Evolutionary conservation across 2,113 vertebrate genomes (phyloP).

Genomic region (Parus major): DNA sequence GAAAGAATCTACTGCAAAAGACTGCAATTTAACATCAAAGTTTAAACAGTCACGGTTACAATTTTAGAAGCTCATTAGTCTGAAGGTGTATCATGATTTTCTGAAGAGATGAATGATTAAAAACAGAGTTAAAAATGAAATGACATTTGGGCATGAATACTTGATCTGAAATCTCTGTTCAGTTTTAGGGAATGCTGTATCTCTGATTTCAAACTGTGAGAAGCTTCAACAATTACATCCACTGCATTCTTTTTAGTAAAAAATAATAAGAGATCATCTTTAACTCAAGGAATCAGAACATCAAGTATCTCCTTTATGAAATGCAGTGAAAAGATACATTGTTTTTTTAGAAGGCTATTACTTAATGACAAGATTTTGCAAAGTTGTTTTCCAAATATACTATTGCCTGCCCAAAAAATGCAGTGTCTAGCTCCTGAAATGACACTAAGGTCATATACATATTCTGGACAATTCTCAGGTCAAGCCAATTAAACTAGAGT

Average conservation of each 20-base stretch:
- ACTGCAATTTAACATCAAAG: slow-evolving; percentile 5
- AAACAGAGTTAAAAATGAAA: slow-evolving; percentile 21
- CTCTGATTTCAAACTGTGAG: neutral
- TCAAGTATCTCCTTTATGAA: neutral
- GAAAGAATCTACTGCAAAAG: slow-evolving; percentile 10
- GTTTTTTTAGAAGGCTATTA: neutral
- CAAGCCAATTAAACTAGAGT: neutral
- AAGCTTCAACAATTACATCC: neutral
- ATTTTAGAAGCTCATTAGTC: slow-evolving; percentile 35
- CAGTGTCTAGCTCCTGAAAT: neutral
- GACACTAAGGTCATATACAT: neutral
- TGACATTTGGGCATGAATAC: neutral
- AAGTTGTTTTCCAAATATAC: neutral
- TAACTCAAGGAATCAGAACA: neutral
- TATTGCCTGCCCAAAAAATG: neutral
- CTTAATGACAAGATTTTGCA: neutral
- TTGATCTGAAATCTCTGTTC: neutral
- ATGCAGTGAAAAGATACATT: neutral
- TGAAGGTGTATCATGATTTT: slow-evolving; percentile 12
- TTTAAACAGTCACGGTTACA: neutral
- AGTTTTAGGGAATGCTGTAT: neutral
- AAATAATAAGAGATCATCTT: neutral
- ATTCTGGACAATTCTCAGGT: neutral
- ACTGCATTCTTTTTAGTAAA: neutral
- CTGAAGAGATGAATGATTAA: slow-evolving; percentile 26